phyloP scores from a whole-genome alignment of 92 coral and sea anemone species.

The Nematostella vectensis region DNA sequence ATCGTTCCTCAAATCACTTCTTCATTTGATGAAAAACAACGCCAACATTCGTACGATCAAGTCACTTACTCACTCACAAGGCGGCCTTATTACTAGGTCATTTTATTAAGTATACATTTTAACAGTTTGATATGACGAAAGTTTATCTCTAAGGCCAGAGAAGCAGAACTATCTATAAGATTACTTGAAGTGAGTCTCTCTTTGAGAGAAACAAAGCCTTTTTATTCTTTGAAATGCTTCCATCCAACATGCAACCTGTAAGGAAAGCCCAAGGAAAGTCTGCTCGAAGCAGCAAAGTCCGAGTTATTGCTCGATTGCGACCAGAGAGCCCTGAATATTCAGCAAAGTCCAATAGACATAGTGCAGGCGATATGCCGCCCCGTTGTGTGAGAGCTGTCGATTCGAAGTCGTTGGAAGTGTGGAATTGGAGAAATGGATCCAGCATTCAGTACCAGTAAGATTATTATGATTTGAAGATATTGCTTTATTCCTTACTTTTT shows the following conservation, averaged over 20 bases:
- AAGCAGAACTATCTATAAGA: too few species aligned
- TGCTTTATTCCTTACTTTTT: too few species aligned
- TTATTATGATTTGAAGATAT: neutral
- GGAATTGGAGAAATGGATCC: conserved; percentile 51
- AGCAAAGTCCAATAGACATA: neutral
- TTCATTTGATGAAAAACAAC: neutral
- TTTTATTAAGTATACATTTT: too few species aligned
- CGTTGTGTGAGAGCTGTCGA: conserved; percentile 39
- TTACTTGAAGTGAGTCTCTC: too few species aligned
- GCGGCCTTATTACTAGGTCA: too few species aligned
- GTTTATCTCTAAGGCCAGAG: too few species aligned
- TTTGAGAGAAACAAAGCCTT: too few species aligned
- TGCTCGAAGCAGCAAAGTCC: conserved; percentile 38
- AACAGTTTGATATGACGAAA: too few species aligned
- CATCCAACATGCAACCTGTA: neutral
- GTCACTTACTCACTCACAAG: too few species aligned
- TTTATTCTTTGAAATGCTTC: neutral
- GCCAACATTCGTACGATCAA: too few species aligned
- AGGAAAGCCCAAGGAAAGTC: too few species aligned
- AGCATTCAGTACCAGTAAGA: conserved; percentile 34
- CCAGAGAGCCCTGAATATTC: conserved; percentile 23
- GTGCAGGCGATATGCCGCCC: conserved; percentile 17
- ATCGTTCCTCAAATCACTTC: neutral
- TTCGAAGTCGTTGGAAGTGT: conserved; percentile 35
- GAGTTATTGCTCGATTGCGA: conserved; percentile 43